phyloP scores from a whole-genome alignment of 2,888 invertebrate species.

The Deilephila porcellus region DNA sequence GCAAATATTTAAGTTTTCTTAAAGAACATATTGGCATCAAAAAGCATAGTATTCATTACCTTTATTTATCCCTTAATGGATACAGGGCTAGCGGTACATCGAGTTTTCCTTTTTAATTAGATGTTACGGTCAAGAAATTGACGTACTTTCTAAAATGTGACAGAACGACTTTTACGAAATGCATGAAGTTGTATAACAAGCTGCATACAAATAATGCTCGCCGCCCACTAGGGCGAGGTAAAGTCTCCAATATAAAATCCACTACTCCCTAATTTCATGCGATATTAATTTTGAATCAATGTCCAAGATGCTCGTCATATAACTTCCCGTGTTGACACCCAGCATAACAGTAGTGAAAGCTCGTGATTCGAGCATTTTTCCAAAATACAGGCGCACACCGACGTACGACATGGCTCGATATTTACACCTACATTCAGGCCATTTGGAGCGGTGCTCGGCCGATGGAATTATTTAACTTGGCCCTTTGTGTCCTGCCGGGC shows the following conservation, averaged over 20 bases:
- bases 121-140: neutral
- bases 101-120: too few relatives aligned
- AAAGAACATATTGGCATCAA: too few relatives aligned
- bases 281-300: neutral
- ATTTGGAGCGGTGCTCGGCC: neutral
- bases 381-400: neutral
- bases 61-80: too few relatives aligned
- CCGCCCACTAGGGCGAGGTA: neutral
- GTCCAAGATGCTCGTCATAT: neutral
- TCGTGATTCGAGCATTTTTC: conserved; percentile 33
- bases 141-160: neutral
- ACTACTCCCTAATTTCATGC: neutral
- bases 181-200: neutral
- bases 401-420: neutral
- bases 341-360: neutral
- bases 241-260: neutral
- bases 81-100: neutral
- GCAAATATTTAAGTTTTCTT: too few relatives aligned
- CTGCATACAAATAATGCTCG: neutral
- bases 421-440: conserved; percentile 5
- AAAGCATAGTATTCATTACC: too few relatives aligned
- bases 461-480: neutral
- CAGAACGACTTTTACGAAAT: neutral
- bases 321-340: neutral
- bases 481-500: neutral